A percentile compares a stretch with the other conserved stretches of the same genome.
phyloP scores from a whole-genome alignment of 2,797 vertebrate genomes.

The Pseudochaenichthys georgianus region DNA sequence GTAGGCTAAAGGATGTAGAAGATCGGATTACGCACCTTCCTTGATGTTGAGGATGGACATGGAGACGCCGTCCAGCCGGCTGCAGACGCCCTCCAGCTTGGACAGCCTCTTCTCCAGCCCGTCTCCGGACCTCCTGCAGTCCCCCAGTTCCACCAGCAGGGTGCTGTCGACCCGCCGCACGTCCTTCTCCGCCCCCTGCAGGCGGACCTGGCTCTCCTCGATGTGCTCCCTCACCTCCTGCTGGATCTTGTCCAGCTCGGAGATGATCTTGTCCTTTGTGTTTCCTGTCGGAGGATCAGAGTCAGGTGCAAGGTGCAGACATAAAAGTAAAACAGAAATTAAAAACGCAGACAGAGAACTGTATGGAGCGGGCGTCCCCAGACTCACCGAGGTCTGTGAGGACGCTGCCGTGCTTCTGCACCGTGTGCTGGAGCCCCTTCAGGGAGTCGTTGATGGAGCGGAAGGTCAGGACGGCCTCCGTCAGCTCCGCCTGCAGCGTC shows the following conservation, averaged over 20 bases:
- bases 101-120: slow-evolving; percentile 89
- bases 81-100: slow-evolving; percentile 91
- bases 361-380: background rate
- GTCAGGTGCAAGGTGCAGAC: too few relatives aligned
- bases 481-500: slow-evolving; percentile 89
- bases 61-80: slow-evolving; percentile 88
- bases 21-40: background rate
- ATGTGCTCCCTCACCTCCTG: slow-evolving; percentile 88
- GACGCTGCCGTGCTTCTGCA: slow-evolving; percentile 90
- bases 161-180: slow-evolving; percentile 81
- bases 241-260: slow-evolving; percentile 93
- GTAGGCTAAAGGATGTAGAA: background rate
- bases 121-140: slow-evolving; percentile 84
- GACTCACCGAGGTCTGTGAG: slow-evolving; percentile 86
- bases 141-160: slow-evolving; percentile 79
- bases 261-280: slow-evolving; percentile 92
- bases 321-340: too few relatives aligned
- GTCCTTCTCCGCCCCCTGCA: slow-evolving; percentile 83
- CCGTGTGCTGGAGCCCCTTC: slow-evolving; percentile 88
- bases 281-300: slow-evolving; percentile 66
- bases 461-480: slow-evolving; percentile 89
- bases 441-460: slow-evolving; percentile 92
- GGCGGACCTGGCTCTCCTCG: slow-evolving; percentile 86
- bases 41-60: slow-evolving; percentile 89
- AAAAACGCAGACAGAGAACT: too few relatives aligned